Conservation (phyloP, 1,140 invertebrate genomes). For the Apis florea region DNA sequence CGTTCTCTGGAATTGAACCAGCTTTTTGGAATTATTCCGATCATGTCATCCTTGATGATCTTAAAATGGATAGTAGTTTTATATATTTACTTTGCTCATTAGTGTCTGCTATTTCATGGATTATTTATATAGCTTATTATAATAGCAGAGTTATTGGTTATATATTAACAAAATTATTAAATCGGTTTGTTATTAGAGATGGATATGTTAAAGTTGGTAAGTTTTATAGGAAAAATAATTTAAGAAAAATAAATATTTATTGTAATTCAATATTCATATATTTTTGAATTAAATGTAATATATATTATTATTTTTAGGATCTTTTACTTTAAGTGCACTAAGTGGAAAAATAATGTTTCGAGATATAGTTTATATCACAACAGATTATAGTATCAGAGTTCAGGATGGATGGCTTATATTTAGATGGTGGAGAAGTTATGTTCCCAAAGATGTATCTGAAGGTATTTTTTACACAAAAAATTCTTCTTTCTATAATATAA, state of each 20-base stretch:
- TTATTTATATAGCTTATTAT: constrained; percentile 97
- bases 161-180: constrained; percentile 93
- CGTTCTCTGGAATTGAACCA: constrained; percentile 69
- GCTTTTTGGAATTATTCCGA: constrained; percentile 77
- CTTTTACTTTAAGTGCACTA: constrained; percentile 95
- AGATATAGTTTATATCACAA: constrained; percentile 96
- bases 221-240: constrained; percentile 55
- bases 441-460: constrained; percentile 96
- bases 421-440: constrained; percentile 97
- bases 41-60: constrained; percentile 84
- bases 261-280: not conserved
- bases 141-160: constrained; percentile 95
- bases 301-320: constrained; percentile 84
- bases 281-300: constrained; percentile 5
- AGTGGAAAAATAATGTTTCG: constrained; percentile 99
- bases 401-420: constrained; percentile 99
- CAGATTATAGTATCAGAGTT: constrained; percentile 95
- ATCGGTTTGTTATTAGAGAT: constrained; percentile 91
- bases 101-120: constrained; percentile 91
- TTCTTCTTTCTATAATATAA: not conserved
- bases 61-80: constrained; percentile 92
- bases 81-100: constrained; percentile 90
- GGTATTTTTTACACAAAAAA: constrained; percentile 80
- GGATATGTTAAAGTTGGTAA: constrained; percentile 95
- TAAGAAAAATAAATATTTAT: not conserved